Evolutionary conservation across 2,113 vertebrate species (phyloP), one percentile per base, ranked within the genome.

Genomic region (Macrotis lagotis): DNA sequence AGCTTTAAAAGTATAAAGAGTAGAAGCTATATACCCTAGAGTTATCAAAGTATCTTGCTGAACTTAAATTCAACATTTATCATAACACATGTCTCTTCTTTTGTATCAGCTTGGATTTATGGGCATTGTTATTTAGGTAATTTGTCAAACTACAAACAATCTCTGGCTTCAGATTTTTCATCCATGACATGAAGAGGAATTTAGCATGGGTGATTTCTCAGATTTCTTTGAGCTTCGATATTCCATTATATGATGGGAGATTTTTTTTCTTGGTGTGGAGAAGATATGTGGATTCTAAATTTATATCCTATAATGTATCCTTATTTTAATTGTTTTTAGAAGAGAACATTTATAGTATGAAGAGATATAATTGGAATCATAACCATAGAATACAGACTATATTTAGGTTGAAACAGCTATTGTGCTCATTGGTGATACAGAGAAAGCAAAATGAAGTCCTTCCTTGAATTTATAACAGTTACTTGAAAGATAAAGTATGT

Each of bases 401-500:
- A 93, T 93, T 37, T 90, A 96, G 89, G 91, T 96, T 91, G 92
- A 97, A 97, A 97, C 96, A 97, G 94, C 66, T 91, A 91, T 95
- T 5, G 93, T 91, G 95, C 47, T 91, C 49, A 94, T 48, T 90
- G 92, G 91, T 95, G 91, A 96, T 95, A 94, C 92, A 94, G 94
- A 37, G 50, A 91, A 94, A 88, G 90, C 93, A 55, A 3, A 1
- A 92, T 88, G 66, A 89, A 96, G 91, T 3, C 11, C 97, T 96
- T 96, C 92, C 96, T 95, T 96, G 96, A 44, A 83, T 83, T 83
- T 83, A 92, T 88, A 96, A 96, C 92, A 95, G 93, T 96, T 97
- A 96, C 93, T 96, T 96, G 97, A 96, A 97, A 91, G 93, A 44
- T 88, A 95, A 97, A 97, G 90, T 37, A 95, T 94, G 92, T 94